Evolutionary conservation across 2,113 vertebrate species (phyloP).

Genomic region (Pangasianodon hypophthalmus): DNA sequence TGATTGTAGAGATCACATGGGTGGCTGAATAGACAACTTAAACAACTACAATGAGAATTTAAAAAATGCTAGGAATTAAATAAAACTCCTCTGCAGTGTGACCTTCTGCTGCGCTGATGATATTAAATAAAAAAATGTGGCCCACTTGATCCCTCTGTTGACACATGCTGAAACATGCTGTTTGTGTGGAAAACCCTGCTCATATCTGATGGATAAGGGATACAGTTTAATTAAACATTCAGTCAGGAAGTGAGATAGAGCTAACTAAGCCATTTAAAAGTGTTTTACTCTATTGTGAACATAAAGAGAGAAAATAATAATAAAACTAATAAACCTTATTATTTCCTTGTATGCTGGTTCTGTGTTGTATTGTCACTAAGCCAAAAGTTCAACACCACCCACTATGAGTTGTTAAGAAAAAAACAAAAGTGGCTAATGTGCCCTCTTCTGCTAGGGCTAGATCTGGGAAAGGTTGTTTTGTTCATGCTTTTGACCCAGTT

Average conservation of each 20-base stretch:
- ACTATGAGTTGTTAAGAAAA: background rate
- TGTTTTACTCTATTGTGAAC: background rate
- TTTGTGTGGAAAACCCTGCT: background rate
- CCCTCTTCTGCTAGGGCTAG: background rate
- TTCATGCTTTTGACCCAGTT: slow-evolving; percentile 4
- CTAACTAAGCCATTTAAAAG: background rate
- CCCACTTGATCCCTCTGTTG: background rate
- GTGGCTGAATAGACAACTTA: background rate
- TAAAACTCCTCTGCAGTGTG: background rate
- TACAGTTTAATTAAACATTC: background rate
- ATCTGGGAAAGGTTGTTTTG: background rate
- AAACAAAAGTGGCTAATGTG: background rate
- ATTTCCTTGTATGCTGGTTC: background rate
- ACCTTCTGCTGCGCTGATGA: background rate
- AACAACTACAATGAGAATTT: background rate
- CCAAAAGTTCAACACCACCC: background rate
- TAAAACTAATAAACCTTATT: background rate
- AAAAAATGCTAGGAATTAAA: background rate
- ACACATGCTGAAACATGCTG: background rate
- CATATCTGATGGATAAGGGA: background rate
- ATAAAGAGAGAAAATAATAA: background rate
- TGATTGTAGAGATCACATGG: background rate
- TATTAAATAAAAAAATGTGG: background rate
- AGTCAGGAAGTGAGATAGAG: background rate
- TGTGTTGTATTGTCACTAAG: background rate